phyloP scores from a whole-genome alignment of 2,113 vertebrate species.

The Corythaixoides concolor region DNA sequence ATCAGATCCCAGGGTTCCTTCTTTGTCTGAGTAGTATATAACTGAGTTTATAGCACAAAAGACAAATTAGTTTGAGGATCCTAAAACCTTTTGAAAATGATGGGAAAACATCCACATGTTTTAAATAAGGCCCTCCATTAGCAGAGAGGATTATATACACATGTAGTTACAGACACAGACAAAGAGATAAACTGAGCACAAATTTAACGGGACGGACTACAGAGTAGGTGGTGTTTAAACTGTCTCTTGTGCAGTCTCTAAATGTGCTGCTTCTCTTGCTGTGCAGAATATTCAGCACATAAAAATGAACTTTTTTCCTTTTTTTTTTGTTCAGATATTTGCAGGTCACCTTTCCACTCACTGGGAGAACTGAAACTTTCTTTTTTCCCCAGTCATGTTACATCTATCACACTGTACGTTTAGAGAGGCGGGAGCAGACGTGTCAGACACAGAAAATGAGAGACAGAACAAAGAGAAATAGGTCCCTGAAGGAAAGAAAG shows the following conservation, averaged over 20 bases:
- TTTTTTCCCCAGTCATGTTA: conserved; percentile 5
- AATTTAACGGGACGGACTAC: not conserved
- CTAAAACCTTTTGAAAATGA: not conserved
- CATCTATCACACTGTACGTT: conserved; percentile 43
- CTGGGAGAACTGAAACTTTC: conserved; percentile 13
- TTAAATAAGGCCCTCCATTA: not conserved
- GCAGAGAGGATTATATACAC: not conserved
- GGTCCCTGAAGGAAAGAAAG: conserved; percentile 41
- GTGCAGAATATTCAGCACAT: not conserved
- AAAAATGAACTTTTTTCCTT: conserved; percentile 11
- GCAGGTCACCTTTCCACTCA: conserved; percentile 57
- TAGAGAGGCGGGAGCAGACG: not conserved
- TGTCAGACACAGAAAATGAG: conserved; percentile 58
- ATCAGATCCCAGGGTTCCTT: not conserved
- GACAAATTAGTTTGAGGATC: not conserved
- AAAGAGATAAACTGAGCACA: not conserved
- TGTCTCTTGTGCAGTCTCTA: not conserved
- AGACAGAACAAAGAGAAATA: conserved; percentile 59
- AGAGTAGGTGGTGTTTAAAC: not conserved
- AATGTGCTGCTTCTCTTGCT: not conserved
- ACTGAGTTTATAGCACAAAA: not conserved
- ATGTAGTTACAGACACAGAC: not conserved
- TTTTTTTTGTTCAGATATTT: conserved; percentile 12
- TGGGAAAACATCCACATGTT: not conserved
- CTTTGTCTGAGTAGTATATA: not conserved